These are phyloP conservation scores for Fukomys damarensis DNA, from an alignment of 2,113 vertebrate species.

Conservation along the genomic window DNA sequence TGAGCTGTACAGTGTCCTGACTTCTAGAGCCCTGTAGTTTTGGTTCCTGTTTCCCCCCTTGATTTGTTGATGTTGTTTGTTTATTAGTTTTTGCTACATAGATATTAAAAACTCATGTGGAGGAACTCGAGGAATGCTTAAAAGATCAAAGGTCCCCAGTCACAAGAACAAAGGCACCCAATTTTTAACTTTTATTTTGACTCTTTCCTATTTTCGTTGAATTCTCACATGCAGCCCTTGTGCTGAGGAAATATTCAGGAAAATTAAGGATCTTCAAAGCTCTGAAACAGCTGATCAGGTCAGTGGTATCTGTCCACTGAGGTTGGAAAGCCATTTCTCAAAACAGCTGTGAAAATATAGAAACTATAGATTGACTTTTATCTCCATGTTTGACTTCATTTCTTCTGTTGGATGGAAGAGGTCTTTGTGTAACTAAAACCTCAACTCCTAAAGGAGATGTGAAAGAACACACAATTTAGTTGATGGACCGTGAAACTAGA, in stretches of 20 bases:
- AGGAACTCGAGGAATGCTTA: slow-evolving; percentile 71
- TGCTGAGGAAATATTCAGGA: too few species aligned
- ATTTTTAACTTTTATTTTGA: slow-evolving; percentile 37
- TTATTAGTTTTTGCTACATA: background rate
- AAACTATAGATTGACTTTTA: slow-evolving; percentile 28
- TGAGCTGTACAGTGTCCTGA: background rate
- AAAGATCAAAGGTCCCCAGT: slow-evolving; percentile 72
- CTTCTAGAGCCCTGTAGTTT: too few species aligned
- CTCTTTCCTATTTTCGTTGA: slow-evolving; percentile 46
- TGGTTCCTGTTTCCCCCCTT: too few species aligned
- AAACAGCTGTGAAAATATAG: background rate
- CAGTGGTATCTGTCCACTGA: slow-evolving; percentile 55
- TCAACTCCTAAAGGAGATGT: too few species aligned
- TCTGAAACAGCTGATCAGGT: slow-evolving; percentile 43
- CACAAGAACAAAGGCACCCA: slow-evolving; percentile 55
- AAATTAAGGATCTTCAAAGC: slow-evolving; percentile 43
- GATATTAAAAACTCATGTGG: slow-evolving; percentile 63
- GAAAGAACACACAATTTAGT: too few species aligned
- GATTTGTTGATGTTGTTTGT: too few species aligned
- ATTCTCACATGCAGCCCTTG: slow-evolving; percentile 67
- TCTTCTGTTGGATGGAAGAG: too few species aligned
- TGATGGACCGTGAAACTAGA: too few species aligned
- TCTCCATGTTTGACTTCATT: slow-evolving; percentile 8
- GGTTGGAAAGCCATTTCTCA: background rate
- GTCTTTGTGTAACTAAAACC: too few species aligned